A percentile compares a stretch with the other conserved stretches of the same genome.
These are phyloP conservation scores for Ophioderma brevispina DNA, from an alignment of 35 echinoderm and acorn worm genomes.

Conservation along the genomic window DNA sequence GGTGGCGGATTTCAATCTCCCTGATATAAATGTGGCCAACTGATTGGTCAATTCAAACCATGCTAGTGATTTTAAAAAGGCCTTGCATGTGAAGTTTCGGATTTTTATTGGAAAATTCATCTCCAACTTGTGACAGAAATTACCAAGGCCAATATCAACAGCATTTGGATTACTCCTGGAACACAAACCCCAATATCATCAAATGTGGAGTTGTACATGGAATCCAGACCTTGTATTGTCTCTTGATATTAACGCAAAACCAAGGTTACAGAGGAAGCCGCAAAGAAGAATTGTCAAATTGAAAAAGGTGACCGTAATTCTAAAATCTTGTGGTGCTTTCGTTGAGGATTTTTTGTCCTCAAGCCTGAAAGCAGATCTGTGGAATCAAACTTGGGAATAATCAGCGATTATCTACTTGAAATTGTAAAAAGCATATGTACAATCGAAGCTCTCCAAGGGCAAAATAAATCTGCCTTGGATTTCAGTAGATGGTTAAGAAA, in stretches of 20 bases:
- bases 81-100: not conserved
- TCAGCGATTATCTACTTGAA: slow-evolving; percentile 7
- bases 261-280: not conserved
- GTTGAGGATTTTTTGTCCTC: slow-evolving; percentile 26
- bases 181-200: slow-evolving; percentile 11
- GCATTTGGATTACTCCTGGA: not conserved
- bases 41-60: too few relatives aligned
- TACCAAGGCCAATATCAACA: slow-evolving; percentile 38
- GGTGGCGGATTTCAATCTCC: slow-evolving; percentile 1
- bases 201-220: slow-evolving; percentile 21
- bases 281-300: slow-evolving; percentile 23
- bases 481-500: slow-evolving; percentile 15
- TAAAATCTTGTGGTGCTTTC: not conserved
- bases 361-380: slow-evolving; percentile 34
- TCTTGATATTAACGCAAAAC: slow-evolving; percentile 39
- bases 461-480: slow-evolving; percentile 40
- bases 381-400: slow-evolving; percentile 38
- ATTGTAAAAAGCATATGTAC: not conserved
- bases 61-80: too few relatives aligned
- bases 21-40: too few relatives aligned
- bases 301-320: slow-evolving; percentile 13
- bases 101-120: slow-evolving; percentile 30
- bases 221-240: slow-evolving; percentile 37
- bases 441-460: slow-evolving; percentile 26
- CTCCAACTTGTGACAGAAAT: slow-evolving; percentile 20